These are phyloP conservation scores for Pelobates cultripes DNA, from an alignment of 2,797 vertebrate species.

Conservation along the genomic window DNA sequence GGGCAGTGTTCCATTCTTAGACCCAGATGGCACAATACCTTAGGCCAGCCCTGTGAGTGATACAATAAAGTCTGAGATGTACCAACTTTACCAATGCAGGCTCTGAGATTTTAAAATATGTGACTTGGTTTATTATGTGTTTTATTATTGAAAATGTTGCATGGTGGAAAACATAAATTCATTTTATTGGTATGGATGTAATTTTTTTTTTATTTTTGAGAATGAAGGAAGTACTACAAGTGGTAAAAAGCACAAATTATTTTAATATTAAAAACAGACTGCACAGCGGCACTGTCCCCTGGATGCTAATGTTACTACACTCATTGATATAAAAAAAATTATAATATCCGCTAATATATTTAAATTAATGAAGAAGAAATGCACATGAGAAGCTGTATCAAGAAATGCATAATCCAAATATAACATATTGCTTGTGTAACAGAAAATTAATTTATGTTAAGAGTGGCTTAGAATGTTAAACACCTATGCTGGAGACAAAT, in stretches of 20 bases:
- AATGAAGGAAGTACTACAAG: too few species aligned
- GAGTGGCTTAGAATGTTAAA: constrained; percentile 70
- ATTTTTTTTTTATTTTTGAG: too few species aligned
- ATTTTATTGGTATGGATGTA: too few species aligned
- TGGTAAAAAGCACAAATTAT: not conserved
- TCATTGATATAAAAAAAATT: constrained; percentile 25
- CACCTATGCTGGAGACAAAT: constrained; percentile 69
- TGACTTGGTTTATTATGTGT: too few species aligned
- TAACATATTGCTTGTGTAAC: constrained; percentile 67
- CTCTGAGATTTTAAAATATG: too few species aligned
- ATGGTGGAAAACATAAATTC: too few species aligned
- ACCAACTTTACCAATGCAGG: too few species aligned
- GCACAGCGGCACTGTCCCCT: not conserved
- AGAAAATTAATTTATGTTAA: constrained; percentile 73
- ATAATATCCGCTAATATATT: constrained; percentile 34
- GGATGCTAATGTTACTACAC: not conserved
- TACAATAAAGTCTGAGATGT: too few species aligned
- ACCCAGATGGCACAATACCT: too few species aligned
- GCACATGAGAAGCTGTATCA: constrained; percentile 39
- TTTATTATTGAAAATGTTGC: too few species aligned
- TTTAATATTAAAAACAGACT: not conserved
- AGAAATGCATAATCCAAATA: constrained; percentile 65
- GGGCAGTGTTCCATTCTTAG: too few species aligned
- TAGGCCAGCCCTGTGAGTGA: too few species aligned
- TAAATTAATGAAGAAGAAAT: constrained; percentile 42